These are phyloP conservation scores for Aptenodytes patagonicus DNA, from an alignment of 2,113 vertebrate genomes.

Conservation along the genomic window DNA sequence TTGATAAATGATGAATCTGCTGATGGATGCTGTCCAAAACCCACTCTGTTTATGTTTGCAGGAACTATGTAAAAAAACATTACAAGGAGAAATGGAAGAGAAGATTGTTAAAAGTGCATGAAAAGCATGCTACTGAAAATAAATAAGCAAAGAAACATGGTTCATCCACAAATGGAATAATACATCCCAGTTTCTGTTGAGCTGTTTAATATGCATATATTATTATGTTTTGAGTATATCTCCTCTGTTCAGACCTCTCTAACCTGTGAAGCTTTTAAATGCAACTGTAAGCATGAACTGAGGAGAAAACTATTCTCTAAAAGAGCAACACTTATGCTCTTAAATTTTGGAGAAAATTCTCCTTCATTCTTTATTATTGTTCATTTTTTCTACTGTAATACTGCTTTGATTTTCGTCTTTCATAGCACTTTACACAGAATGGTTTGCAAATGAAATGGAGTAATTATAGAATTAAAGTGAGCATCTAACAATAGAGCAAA, in stretches of 20 bases:
- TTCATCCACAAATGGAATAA: not conserved
- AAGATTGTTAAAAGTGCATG: not conserved
- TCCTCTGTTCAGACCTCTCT: not conserved
- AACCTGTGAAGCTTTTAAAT: not conserved
- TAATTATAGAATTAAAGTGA: conserved; percentile 1
- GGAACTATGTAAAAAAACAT: not conserved
- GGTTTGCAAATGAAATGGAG: not conserved
- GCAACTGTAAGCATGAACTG: not conserved
- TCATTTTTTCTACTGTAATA: not conserved
- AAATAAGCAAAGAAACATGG: not conserved
- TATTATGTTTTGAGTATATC: not conserved
- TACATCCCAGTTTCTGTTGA: not conserved
- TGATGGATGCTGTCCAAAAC: not conserved
- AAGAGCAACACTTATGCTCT: not conserved
- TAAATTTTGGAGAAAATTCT: not conserved
- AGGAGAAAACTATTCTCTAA: not conserved
- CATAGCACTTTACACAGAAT: not conserved
- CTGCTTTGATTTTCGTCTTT: not conserved
- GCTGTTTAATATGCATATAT: not conserved
- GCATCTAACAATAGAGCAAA: not conserved
- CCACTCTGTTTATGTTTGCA: not conserved
- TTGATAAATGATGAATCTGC: not conserved
- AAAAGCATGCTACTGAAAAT: not conserved
- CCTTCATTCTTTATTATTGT: not conserved
- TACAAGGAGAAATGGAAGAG: not conserved